These are phyloP conservation scores for Apis dorsata DNA, from an alignment of 1,140 invertebrate species.

Conservation along the genomic window DNA sequence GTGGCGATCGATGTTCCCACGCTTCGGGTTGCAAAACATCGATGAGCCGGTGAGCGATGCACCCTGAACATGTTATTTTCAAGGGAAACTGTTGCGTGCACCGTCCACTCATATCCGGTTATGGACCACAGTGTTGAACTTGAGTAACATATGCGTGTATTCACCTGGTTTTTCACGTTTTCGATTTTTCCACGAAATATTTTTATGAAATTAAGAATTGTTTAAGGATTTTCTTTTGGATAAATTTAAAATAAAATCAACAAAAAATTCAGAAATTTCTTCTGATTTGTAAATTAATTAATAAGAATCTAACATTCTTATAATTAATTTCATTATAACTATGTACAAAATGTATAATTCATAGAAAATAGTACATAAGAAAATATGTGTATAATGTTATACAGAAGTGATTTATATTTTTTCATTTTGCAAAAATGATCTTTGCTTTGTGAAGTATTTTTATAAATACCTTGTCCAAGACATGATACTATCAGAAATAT, in stretches of 20 bases:
- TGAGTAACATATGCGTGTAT: background rate
- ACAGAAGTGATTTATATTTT: no score
- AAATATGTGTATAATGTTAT: no score
- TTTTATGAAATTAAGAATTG: no score
- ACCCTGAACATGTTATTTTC: conserved; percentile 57
- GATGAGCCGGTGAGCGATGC: conserved; percentile 46
- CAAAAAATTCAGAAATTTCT: no score
- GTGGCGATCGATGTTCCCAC: conserved; percentile 63
- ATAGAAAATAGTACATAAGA: no score
- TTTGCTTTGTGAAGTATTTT: background rate
- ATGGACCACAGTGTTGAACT: conserved; percentile 49
- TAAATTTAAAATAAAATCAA: no score
- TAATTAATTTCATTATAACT: no score
- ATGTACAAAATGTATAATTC: no score
- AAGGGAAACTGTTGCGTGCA: conserved; percentile 61
- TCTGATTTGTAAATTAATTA: no score
- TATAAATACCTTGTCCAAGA: background rate
- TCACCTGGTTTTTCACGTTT: background rate
- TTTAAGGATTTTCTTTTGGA: no score
- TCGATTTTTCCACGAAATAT: background rate
- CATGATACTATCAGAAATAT: conserved; percentile 50
- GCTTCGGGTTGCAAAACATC: conserved; percentile 66
- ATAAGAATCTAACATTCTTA: no score
- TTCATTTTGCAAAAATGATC: no score
- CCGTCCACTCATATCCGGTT: conserved; percentile 55